Conservation (phyloP, 2,888 invertebrate species). For the Catocala nupta region DNA sequence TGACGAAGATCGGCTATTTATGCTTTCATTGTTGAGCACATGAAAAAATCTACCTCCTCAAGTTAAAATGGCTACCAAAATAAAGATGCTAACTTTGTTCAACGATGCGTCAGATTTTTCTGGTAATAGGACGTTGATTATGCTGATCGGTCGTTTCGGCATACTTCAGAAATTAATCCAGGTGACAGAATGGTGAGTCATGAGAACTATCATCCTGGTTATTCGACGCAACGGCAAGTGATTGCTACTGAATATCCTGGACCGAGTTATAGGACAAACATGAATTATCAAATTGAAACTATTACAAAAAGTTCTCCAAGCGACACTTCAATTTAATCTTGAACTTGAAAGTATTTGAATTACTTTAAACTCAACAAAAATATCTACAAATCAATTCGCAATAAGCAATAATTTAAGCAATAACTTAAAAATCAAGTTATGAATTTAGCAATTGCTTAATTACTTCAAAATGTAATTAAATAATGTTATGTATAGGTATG, state of each 20-base stretch:
- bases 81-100: slow-evolving; percentile 17
- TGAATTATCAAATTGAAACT: slow-evolving; percentile 31
- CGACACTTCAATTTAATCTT: too few relatives aligned
- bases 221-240: slow-evolving; percentile 30
- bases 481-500: too few relatives aligned
- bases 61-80: slow-evolving; percentile 26
- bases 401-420: too few relatives aligned
- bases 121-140: slow-evolving; percentile 35
- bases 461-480: too few relatives aligned
- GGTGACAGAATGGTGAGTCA: slow-evolving; percentile 34
- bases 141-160: slow-evolving; percentile 28
- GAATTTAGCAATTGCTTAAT: too few relatives aligned
- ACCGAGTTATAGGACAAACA: slow-evolving; percentile 31
- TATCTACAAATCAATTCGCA: too few relatives aligned
- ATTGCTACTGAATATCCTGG: slow-evolving; percentile 31
- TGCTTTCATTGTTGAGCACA: slow-evolving; percentile 26
- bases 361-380: too few relatives aligned
- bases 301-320: slow-evolving; percentile 28
- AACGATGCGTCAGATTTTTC: slow-evolving; percentile 25
- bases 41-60: slow-evolving; percentile 21
- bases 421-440: too few relatives aligned
- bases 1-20: slow-evolving; percentile 22
- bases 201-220: slow-evolving; percentile 29
- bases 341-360: too few relatives aligned
- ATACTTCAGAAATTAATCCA: slow-evolving; percentile 35